Evolutionary conservation across 2,888 invertebrate species (phyloP), one percentile per base, ranked within the genome.

Genomic region (Gnatocerus cornutus): DNA sequence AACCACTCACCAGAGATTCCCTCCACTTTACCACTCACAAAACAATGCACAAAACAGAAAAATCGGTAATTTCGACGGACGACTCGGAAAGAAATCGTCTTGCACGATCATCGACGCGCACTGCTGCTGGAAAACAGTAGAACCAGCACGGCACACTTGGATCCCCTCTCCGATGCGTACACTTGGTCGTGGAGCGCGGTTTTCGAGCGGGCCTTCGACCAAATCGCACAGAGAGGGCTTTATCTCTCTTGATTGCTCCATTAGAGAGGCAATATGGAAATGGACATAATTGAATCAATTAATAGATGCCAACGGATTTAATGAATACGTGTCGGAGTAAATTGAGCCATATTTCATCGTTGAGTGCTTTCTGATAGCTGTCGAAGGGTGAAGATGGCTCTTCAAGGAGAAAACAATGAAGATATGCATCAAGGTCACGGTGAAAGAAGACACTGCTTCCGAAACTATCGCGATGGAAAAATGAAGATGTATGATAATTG

Each of bases 91-190:
- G 45, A 33, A 14, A 43, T 68, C 61, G 68, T 53, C 68, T 61
- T 61, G 53, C 48, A 56, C 65, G 53, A 66, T 58, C 29, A 41
- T 62, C 33, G 50, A 62, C 33, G 55, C 62, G 62, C 53, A 68
- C 67, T 67, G 62, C 55, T 68, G 66, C 59, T 59, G 58, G 66
- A 59, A 67, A 67, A 59, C 41, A 41, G 52, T 52, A 30, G 45
- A 33, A 55, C 53, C 58, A 52, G 67, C 67, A 66, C 67, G 52
- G 59, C 67, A 67, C 68, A 68, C 68, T 68, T 62, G 68, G 68
- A 68, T 68, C 68, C 68, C 68, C 68, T 68, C 68, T 62, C 68
- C 55, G 59, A 2, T 66, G 30, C 43, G 27, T 16, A 13, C 64
- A 64, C 64, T 37, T 52, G 48, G 37, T 61, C 43, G 53, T 37